Evolutionary conservation across 2,113 vertebrate species (phyloP).

Genomic region (Alexandromys fortis): DNA sequence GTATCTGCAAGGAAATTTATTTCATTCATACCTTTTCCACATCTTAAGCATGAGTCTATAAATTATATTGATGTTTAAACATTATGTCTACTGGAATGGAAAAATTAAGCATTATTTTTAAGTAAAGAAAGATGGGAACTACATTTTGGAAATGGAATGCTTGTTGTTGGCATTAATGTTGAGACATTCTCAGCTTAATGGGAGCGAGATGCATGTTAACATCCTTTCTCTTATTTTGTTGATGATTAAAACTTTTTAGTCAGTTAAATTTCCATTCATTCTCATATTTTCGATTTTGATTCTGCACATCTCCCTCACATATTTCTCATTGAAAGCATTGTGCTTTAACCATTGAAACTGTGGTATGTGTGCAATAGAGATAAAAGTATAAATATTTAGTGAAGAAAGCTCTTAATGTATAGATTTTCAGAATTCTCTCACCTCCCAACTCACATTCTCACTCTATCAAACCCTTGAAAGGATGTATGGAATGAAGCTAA

Average conservation of each 20-base stretch:
- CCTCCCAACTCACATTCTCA: neutral
- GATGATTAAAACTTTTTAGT: neutral
- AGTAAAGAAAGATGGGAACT: neutral
- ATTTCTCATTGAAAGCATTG: neutral
- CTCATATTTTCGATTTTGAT: neutral
- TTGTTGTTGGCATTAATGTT: neutral
- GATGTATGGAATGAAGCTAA: neutral
- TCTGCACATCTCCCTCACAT: neutral
- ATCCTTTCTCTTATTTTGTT: neutral
- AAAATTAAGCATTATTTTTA: neutral
- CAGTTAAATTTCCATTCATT: neutral
- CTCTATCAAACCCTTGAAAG: neutral
- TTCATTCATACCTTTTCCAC: neutral
- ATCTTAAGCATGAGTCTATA: neutral
- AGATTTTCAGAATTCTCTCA: neutral
- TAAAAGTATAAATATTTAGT: neutral
- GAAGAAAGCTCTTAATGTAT: neutral
- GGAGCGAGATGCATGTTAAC: neutral
- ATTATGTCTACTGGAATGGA: neutral
- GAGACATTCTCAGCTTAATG: neutral
- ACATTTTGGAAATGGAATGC: neutral
- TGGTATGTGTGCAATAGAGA: neutral
- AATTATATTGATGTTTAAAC: neutral
- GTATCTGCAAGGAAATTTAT: neutral
- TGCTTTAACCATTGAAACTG: neutral